Evolutionary conservation across 1,140 invertebrate species (phyloP), one percentile per base, ranked within the genome.

Genomic region (Achatina immaculata): DNA sequence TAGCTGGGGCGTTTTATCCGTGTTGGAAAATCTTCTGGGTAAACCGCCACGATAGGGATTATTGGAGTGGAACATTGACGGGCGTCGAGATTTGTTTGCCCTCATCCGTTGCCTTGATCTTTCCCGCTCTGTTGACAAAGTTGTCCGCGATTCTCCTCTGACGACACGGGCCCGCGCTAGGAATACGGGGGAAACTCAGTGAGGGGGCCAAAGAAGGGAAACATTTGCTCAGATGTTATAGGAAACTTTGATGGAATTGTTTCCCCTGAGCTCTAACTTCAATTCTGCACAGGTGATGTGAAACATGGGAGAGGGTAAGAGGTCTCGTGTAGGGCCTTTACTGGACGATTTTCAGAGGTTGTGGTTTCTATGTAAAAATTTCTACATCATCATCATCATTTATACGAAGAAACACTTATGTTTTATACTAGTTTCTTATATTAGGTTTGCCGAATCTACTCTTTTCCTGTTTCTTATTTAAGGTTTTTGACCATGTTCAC

Each of bases 191-290:
- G 58, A 62, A 31, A 31, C 58, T 6, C 58, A 62, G n/a, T 31
- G n/a, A 16, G 58, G 51, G 28, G n/a, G 58, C 4, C n/a, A 34
- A 62, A 28, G 58, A 62, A n/a, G n/a, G 58, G 28, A 62, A 62
- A 62, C 58, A 62, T 62, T 62, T 62, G 58, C 58, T 62, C 58
- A 62, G n/a, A 62, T 62, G 58, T 62, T 62, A 16, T 62, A 62
- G 58, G n/a, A 2, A n/a, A 34, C n/a, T 62, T 62, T 62, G 28
- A 28, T 62, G 58, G 6, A 62, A 62, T 31, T 62, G n/a, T 28
- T 62, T 4, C 31, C 58, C 11, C 16, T 14, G 21, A 16, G 28
- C 58, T 28, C 28, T 31, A 62, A 62, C 58, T 28, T 31, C 58
- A 31, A 31, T 34, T 16, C 58, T 62, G 16, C 16, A 62, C 58